These are phyloP conservation scores for Presbytis comata DNA, from an alignment of 2,797 vertebrate genomes.

Conservation along the genomic window DNA sequence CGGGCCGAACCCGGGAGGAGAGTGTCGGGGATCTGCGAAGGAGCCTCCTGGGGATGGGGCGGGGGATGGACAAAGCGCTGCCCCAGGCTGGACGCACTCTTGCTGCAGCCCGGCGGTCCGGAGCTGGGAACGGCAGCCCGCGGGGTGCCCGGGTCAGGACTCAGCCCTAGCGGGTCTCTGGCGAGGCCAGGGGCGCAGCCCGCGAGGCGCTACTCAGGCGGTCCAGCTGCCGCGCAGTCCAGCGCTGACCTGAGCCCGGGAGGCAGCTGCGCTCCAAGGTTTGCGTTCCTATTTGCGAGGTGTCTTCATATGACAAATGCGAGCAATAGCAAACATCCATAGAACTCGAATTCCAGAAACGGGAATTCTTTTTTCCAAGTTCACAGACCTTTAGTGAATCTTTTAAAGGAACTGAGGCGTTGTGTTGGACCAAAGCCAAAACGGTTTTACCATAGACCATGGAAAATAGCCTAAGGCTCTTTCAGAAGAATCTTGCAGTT, in stretches of 20 bases:
- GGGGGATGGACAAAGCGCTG: background rate
- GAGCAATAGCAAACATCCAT: background rate
- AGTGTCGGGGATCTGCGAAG: background rate
- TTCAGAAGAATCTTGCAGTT: background rate
- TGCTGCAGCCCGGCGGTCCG: background rate
- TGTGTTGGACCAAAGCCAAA: background rate
- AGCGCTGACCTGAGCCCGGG: background rate
- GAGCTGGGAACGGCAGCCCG: background rate
- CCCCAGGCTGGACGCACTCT: fast-evolving
- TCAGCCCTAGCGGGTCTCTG: background rate
- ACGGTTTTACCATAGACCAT: background rate
- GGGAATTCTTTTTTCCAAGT: background rate
- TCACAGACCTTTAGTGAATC: background rate
- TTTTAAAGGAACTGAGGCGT: background rate
- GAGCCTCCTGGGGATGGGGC: background rate
- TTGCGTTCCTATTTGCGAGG: background rate
- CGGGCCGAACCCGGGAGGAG: background rate
- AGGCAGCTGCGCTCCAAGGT: background rate
- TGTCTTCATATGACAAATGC: background rate
- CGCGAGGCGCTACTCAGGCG: fast-evolving
- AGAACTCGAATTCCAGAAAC: background rate
- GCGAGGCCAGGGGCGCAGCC: background rate
- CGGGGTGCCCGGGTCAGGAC: background rate
- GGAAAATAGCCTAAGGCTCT: background rate
- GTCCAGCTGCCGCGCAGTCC: background rate